Percentiles rank a stretch among this genome's conserved stretches.
Evolutionary conservation across 1,140 invertebrate species (phyloP).

Genomic region (Papilio machaon): DNA sequence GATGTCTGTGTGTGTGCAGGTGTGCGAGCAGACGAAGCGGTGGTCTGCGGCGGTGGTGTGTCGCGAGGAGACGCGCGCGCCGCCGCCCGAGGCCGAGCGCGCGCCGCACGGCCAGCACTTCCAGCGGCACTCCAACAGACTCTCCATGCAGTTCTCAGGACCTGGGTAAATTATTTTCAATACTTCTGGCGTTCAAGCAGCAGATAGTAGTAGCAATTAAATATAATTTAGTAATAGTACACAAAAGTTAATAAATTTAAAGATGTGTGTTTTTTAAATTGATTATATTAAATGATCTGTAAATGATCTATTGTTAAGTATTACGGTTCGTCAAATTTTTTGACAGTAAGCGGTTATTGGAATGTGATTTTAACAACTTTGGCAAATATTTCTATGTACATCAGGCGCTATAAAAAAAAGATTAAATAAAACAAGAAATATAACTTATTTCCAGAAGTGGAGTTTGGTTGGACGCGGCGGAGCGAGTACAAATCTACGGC

Average conservation of each 20-base stretch:
- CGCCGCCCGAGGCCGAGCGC: slow-evolving; percentile 54
- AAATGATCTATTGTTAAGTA: too few relatives aligned
- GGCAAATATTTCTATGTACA: too few relatives aligned
- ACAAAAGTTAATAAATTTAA: too few relatives aligned
- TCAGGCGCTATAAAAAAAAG: background rate
- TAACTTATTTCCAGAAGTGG: slow-evolving; percentile 68
- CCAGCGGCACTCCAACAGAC: slow-evolving; percentile 86
- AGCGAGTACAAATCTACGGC: slow-evolving; percentile 83
- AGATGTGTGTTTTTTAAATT: too few relatives aligned
- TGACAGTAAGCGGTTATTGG: background rate
- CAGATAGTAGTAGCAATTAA: too few relatives aligned
- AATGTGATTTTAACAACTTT: too few relatives aligned
- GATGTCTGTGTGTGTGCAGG: slow-evolving; percentile 50
- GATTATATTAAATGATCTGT: too few relatives aligned
- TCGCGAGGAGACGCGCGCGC: slow-evolving; percentile 74
- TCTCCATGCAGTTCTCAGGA: slow-evolving; percentile 94
- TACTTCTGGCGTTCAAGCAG: background rate
- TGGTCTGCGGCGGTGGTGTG: slow-evolving; percentile 87
- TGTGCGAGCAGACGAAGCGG: slow-evolving; percentile 85
- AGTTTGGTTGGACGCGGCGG: slow-evolving; percentile 92
- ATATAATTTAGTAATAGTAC: too few relatives aligned
- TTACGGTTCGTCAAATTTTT: background rate
- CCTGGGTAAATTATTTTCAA: slow-evolving; percentile 75
- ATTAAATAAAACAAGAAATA: background rate
- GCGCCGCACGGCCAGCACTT: slow-evolving; percentile 73